Evolutionary conservation across 2,113 vertebrate species (phyloP).

Genomic region (Atlantisia rogersi): DNA sequence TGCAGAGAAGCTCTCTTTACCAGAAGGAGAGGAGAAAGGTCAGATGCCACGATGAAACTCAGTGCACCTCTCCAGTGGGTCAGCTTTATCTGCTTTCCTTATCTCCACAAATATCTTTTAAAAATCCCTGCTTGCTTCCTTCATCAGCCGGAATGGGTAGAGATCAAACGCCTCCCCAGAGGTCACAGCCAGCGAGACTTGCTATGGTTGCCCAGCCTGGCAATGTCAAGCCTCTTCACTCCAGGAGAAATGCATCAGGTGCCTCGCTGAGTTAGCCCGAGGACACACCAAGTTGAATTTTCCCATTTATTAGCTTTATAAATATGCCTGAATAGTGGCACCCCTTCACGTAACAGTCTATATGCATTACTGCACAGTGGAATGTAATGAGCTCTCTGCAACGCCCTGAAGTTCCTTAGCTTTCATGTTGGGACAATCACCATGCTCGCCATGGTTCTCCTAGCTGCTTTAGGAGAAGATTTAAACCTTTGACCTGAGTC

Average conservation of each 20-base stretch:
- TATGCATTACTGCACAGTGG: background rate
- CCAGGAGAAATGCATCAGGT: background rate
- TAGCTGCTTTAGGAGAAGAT: background rate
- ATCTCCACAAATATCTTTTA: background rate
- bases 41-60: background rate
- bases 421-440: background rate
- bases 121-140: background rate
- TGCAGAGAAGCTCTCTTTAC: background rate
- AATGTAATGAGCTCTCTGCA: background rate
- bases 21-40: background rate
- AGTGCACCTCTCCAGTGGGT: background rate
- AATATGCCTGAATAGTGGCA: background rate
- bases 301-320: background rate
- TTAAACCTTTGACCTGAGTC: background rate
- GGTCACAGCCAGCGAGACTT: background rate
- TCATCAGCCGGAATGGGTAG: background rate
- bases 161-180: background rate
- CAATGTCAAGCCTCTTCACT: background rate
- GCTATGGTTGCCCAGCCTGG: background rate
- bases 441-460: background rate
- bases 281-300: background rate
- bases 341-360: background rate
- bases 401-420: background rate
- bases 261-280: background rate
- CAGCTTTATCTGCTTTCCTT: background rate